Percentiles rank a stretch among this genome's conserved stretches.
These are phyloP conservation scores for Apamea monoglypha DNA, from an alignment of 2,888 invertebrate genomes.

Conservation along the genomic window DNA sequence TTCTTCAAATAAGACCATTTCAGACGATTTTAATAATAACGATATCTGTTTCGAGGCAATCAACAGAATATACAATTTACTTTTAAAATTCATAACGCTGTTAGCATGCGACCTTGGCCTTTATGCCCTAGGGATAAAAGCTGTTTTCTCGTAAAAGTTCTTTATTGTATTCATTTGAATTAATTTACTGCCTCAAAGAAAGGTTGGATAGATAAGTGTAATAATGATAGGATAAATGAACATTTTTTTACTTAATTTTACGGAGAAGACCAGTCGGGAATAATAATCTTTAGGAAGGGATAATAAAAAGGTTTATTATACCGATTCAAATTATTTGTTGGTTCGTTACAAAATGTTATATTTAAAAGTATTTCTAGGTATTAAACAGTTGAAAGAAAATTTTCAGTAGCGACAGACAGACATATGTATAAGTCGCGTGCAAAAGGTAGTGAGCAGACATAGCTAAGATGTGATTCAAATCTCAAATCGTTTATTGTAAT, in stretches of 20 bases:
- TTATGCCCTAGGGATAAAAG: constrained; percentile 46
- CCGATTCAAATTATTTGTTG: not conserved
- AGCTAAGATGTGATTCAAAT: not conserved
- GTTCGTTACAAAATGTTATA: not conserved
- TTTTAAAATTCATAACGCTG: constrained; percentile 68
- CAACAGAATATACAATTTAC: constrained; percentile 68
- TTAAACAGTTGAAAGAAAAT: not conserved
- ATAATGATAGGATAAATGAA: constrained; percentile 46
- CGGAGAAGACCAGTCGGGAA: not conserved
- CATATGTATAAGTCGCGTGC: not conserved
- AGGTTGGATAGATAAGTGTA: constrained; percentile 55
- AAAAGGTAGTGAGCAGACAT: not conserved
- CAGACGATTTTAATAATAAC: constrained; percentile 63
- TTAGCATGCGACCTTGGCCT: constrained; percentile 51
- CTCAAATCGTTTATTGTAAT: too few species aligned
- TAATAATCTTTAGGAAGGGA: not conserved
- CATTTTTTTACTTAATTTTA: constrained; percentile 16
- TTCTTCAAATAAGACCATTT: constrained; percentile 37
- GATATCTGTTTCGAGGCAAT: constrained; percentile 64
- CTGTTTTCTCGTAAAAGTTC: constrained; percentile 62
- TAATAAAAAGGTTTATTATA: not conserved
- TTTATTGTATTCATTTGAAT: constrained; percentile 67
- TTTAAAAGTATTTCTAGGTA: not conserved
- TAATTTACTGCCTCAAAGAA: constrained; percentile 60
- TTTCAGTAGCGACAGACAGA: not conserved